Base-by-base conservation (phyloP, 35 echinoderm and acorn worm genomes). In the Heliocidaris tuberculata region DNA sequence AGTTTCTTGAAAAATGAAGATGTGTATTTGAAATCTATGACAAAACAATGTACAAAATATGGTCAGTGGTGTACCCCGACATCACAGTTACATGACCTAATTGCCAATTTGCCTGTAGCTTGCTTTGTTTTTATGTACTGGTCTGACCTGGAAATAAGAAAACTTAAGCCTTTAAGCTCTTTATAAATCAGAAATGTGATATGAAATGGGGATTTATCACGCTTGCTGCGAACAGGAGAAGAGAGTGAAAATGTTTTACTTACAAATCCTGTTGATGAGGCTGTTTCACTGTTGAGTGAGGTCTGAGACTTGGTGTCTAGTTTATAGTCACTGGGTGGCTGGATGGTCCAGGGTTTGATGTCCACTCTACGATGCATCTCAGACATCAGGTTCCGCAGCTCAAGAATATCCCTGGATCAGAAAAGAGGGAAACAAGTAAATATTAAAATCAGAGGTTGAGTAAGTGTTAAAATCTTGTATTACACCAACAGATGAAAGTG, bases 291-390 rank as follows among this genome's bases (percentile, higher is more conserved):
- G 48, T 95, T 95, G 2, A 97, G 65, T 27, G 98, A 96, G 48
- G 93, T 95, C 94, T 97, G 96, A 30, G 98, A 97, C 70, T 99
- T 99, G 65, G 94, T 93, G 86, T 97, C 97, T 24, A 99, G 94
- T 85, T 94, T 99, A 91, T 95, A 96, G 50, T 99, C 97, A 48
- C 95, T 92, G 30, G 96, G 90, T 8, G 98, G 97, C 65, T 99
- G 97, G 8, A 99, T 96, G 56, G 95, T 99, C 98, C 98, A 99
- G 32, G 98, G 97, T 85, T 99, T 99, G 94, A 99, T 96, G 93
- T 99, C 97, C 12, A 97, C 95, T 48, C 97, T 94, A 11, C 98
- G 78, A 9, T 97, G 96, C 97, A 97, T 99, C 93, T 99, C 98
- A 85, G 96, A 96, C 85, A 96, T 90, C 96, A 99, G 95, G 86